These are phyloP conservation scores for Chiroxiphia lanceolata DNA, from an alignment of 2,797 vertebrate species.

Conservation along the genomic window DNA sequence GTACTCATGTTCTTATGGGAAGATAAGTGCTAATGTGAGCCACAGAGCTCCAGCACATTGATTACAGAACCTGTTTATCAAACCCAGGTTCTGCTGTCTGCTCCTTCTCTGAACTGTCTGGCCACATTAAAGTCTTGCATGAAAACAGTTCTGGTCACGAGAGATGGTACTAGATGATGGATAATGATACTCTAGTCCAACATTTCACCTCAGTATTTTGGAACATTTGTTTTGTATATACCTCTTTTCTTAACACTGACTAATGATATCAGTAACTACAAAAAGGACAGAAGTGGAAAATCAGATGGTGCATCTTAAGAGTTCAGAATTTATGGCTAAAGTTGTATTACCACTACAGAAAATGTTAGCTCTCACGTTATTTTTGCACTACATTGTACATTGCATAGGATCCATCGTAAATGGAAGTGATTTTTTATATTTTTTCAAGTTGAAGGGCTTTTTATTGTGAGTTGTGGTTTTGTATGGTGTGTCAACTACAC, in stretches of 20 bases:
- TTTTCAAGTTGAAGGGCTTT: neutral
- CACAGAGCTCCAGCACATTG: neutral
- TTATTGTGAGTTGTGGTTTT: neutral
- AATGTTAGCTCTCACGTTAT: neutral
- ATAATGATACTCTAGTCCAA: neutral
- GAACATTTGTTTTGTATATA: neutral
- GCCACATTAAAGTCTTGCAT: neutral
- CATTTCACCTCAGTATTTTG: neutral
- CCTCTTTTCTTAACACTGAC: neutral
- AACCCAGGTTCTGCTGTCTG: slow-evolving; percentile 1
- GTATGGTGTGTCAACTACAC: neutral
- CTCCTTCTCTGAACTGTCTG: neutral
- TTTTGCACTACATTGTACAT: neutral
- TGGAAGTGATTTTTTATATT: neutral
- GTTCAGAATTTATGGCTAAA: neutral
- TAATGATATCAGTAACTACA: neutral
- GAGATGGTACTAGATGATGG: neutral
- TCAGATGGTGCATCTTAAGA: neutral
- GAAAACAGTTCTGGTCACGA: neutral
- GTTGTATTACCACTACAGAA: neutral
- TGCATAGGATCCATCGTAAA: neutral
- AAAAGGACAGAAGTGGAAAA: neutral
- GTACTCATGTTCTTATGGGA: neutral
- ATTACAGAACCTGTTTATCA: slow-evolving; percentile 40
- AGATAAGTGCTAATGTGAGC: neutral